Evolutionary conservation across 2,113 vertebrate genomes (phyloP).

Genomic region (Aythya baeri): DNA sequence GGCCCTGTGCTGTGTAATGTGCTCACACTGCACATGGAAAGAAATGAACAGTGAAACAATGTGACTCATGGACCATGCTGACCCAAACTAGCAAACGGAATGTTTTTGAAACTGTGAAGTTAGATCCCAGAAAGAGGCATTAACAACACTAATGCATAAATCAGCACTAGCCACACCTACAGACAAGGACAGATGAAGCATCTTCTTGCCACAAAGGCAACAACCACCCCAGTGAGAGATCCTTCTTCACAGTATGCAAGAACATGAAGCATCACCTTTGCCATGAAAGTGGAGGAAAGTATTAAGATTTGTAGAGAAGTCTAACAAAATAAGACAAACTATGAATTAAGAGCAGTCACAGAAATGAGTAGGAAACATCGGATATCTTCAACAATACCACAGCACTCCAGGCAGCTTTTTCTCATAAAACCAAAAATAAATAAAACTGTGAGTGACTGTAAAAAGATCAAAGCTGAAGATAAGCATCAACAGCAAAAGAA

Average conservation of each 20-base stretch:
- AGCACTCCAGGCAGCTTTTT: background rate
- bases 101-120: background rate
- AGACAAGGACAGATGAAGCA: accelerated
- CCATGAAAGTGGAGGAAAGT: background rate
- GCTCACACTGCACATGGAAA: accelerated
- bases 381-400: background rate
- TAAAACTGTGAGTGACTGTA: background rate
- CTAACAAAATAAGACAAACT: background rate
- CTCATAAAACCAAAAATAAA: background rate
- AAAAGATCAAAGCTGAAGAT: background rate
- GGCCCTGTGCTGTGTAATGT: background rate
- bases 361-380: background rate
- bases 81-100: background rate
- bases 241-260: background rate
- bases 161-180: background rate
- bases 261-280: background rate
- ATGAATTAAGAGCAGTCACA: background rate
- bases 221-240: background rate
- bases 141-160: background rate
- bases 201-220: background rate
- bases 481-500: background rate
- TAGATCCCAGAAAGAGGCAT: background rate
- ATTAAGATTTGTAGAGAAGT: background rate
- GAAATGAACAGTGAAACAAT: accelerated
- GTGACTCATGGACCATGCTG: accelerated